Evolutionary conservation across 1,140 invertebrate genomes (phyloP), one percentile per base, ranked within the genome.

Genomic region (Coelopa frigida): DNA sequence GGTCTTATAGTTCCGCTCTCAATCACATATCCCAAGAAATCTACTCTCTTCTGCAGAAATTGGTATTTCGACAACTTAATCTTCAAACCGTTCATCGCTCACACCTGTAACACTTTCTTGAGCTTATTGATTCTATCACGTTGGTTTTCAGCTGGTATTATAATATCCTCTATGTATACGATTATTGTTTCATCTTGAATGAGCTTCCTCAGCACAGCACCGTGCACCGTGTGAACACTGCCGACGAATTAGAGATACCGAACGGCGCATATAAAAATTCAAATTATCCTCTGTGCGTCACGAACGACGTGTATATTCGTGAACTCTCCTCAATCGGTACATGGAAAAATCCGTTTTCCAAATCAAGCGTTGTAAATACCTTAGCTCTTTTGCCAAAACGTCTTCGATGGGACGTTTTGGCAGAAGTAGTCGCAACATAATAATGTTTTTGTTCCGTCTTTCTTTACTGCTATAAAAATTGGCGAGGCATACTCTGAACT

Each of bases 131-230:
- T 12, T 10, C 17, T 29, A 10, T 35, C 31, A 4, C 45, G 8
- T 32, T 50, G 36, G 32, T 39, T 40, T 24, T 35, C 18, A 7
- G 48, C 48, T 31, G 48, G 48, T 33, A 50, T 41, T 14, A 50
- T 45, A 18, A 49, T 38, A 24, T 44, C 47, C n/a, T 49, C 47
- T 7, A 43, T 33, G 18, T 44, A 49, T 1, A 42, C 37, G 18
- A 49, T 18, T 7, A 42, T 36, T n/a, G 45, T 46, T n/a, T 22
- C 37, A 11, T 26, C 1, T 12, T 39, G 42, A 23, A 39, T 41
- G 7, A 46, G 15, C 31, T 41, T 39, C 20, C 36, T 11, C 37
- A 46, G 46, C 18, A 50, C 21, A n/a, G 48, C 37, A 22, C 44
- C 39, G 10, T 17, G 17, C 39, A 24, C 21, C 18, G n/a, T 40